These are phyloP conservation scores for Propithecus perrieri DNA, from an alignment of 2,797 vertebrate species.

Conservation along the genomic window DNA sequence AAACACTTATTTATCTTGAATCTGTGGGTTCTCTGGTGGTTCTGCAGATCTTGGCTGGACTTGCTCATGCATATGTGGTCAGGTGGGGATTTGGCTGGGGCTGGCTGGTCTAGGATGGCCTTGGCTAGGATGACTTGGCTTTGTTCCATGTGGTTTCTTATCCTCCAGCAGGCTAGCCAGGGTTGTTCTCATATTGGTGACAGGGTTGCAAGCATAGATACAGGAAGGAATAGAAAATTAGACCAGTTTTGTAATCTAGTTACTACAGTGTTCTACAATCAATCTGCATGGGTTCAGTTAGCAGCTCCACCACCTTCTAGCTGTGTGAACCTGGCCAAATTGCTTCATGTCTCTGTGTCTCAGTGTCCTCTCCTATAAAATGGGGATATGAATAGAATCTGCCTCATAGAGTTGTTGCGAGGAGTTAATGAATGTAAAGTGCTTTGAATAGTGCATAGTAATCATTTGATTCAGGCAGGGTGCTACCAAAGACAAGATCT, in stretches of 20 bases:
- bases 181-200: background rate
- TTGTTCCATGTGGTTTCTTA: background rate
- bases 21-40: background rate
- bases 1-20: background rate
- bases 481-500: conserved; percentile 6
- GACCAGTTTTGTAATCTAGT: background rate
- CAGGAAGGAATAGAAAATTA: background rate
- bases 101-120: background rate
- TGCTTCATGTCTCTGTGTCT: background rate
- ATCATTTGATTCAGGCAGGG: background rate
- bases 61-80: background rate
- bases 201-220: background rate
- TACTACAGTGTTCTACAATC: background rate
- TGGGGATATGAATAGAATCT: background rate
- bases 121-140: background rate
- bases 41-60: conserved; percentile 7
- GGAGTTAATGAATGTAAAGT: background rate
- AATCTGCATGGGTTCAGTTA: background rate
- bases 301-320: background rate
- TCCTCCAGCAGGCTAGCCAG: background rate
- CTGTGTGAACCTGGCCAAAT: background rate
- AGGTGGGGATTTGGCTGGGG: background rate
- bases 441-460: background rate
- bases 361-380: background rate
- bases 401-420: background rate